A percentile compares a stretch with the other conserved stretches of the same genome.
Evolutionary conservation across 2,888 invertebrate genomes (phyloP).

Genomic region (Pseudanteris insignis): DNA sequence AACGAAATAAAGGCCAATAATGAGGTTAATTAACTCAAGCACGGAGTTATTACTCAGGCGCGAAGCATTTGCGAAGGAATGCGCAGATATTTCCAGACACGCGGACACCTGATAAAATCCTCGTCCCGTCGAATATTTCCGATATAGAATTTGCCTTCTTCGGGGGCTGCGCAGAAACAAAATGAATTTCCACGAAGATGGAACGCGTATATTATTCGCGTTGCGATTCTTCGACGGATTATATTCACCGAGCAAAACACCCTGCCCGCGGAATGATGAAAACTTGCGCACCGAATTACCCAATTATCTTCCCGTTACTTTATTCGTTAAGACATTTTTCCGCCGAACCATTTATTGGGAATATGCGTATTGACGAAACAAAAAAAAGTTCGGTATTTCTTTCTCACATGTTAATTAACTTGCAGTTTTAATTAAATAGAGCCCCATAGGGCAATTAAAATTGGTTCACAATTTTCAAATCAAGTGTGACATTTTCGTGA

Average conservation of each 20-base stretch:
- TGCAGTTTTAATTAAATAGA: background rate
- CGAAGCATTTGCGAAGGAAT: conserved; percentile 39
- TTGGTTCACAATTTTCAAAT: too few species aligned
- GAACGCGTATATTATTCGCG: conserved; percentile 17
- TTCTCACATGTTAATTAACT: background rate
- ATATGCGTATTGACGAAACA: background rate
- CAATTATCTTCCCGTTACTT: conserved; percentile 8
- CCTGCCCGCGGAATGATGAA: conserved; percentile 8
- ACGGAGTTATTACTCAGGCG: conserved; percentile 32
- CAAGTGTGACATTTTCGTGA: too few species aligned
- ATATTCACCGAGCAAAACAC: conserved; percentile 11
- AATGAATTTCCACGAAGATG: conserved; percentile 22
- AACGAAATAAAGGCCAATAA: conserved; percentile 34
- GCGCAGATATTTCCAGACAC: conserved; percentile 36
- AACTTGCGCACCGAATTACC: conserved; percentile 6
- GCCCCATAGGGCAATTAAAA: too few species aligned
- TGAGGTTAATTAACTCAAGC: conserved; percentile 39
- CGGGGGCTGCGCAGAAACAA: conserved; percentile 12
- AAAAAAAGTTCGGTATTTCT: background rate
- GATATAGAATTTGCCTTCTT: conserved; percentile 35
- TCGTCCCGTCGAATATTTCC: conserved; percentile 36
- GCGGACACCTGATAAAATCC: conserved; percentile 40
- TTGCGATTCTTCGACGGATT: conserved; percentile 15
- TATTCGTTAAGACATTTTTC: conserved; percentile 15
- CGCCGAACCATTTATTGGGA: conserved; percentile 1